Evolutionary conservation across 2,888 invertebrate species (phyloP).

Genomic region (Limnephilus lunatus): DNA sequence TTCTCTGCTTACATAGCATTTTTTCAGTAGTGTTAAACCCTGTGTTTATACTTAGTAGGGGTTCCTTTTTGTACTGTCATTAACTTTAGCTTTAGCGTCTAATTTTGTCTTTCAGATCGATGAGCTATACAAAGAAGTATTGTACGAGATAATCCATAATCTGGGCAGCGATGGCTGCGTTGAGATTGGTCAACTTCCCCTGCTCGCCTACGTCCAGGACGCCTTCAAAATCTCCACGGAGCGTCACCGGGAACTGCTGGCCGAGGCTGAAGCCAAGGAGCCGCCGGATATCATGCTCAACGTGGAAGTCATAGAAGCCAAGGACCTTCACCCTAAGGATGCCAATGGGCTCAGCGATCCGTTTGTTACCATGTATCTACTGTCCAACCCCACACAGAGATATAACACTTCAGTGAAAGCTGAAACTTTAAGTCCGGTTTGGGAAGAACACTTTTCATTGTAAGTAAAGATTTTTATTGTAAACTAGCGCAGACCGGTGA

Average conservation of each 20-base stretch:
- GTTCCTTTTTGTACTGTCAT: too few species aligned
- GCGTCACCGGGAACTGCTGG: constrained; percentile 84
- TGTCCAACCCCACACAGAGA: constrained; percentile 85
- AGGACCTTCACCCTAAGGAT: constrained; percentile 90
- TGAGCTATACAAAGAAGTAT: constrained; percentile 89
- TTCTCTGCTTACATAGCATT: too few species aligned
- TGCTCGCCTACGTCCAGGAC: constrained; percentile 87
- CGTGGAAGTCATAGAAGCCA: constrained; percentile 91
- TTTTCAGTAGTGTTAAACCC: too few species aligned
- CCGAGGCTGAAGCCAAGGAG: constrained; percentile 86
- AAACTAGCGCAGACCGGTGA: neutral
- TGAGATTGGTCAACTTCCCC: constrained; percentile 82
- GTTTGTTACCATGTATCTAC: constrained; percentile 94
- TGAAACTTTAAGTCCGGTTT: constrained; percentile 91
- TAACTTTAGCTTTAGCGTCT: neutral
- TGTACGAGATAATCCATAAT: constrained; percentile 90
- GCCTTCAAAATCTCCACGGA: constrained; percentile 82
- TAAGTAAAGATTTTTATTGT: constrained; percentile 75
- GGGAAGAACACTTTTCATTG: constrained; percentile 99
- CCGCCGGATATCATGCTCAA: constrained; percentile 90
- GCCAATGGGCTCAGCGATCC: constrained; percentile 97
- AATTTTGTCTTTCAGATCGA: constrained; percentile 81
- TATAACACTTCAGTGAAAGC: constrained; percentile 95
- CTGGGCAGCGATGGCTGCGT: constrained; percentile 87
- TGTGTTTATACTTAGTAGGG: neutral